Conservation (phyloP, 2,797 vertebrate genomes). For the Clarias platycephalus region DNA sequence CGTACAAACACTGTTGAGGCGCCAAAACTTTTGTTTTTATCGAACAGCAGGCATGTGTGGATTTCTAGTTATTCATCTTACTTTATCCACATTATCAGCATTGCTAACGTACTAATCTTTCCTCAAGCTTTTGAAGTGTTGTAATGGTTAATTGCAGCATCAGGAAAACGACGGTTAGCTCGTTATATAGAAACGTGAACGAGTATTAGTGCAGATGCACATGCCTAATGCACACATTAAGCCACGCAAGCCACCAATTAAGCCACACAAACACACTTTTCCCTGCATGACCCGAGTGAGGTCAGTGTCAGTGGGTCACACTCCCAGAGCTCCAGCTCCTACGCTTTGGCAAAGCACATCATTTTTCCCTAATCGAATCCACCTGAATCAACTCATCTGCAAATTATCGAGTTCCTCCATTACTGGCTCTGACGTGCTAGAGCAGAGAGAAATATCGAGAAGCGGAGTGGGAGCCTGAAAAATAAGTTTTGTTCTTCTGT, state of each 20-base stretch:
- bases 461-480: not conserved
- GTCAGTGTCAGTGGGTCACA: not conserved
- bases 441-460: not conserved
- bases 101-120: not conserved
- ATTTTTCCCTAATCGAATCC: constrained; percentile 7
- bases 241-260: constrained; percentile 7
- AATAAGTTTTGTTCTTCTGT: not conserved
- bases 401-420: not conserved
- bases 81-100: not conserved
- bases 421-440: not conserved
- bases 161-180: not conserved
- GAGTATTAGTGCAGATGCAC: not conserved
- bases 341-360: not conserved
- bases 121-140: not conserved
- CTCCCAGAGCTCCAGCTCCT: not conserved
- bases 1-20: not conserved
- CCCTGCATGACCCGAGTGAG: not conserved
- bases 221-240: constrained; percentile 1
- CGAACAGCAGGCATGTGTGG: not conserved
- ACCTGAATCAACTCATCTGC: constrained; percentile 23
- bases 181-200: not conserved
- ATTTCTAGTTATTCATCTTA: not conserved
- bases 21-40: not conserved
- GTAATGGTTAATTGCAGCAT: not conserved
- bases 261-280: constrained; percentile 4